Conservation (phyloP, 30 jellyfish, hydroid and myxozoan genomes). For the Hydractinia symbiolongicarpus region DNA sequence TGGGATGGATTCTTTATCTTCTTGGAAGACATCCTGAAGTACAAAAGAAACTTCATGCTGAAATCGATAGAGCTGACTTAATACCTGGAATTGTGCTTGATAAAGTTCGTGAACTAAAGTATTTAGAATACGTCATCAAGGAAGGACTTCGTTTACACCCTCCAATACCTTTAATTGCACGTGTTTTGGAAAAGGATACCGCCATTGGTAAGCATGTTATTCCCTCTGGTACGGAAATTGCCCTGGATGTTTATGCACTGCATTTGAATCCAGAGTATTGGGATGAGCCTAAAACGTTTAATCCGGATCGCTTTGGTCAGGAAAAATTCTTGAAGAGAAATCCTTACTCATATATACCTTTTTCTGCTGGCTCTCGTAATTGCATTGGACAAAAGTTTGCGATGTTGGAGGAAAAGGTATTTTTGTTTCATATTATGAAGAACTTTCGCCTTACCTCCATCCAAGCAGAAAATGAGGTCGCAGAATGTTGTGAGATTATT, state of each 20-base stretch:
- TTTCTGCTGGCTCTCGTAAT: conserved; percentile 97
- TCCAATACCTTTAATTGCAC: conserved; percentile 62
- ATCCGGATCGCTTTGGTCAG: conserved; percentile 76
- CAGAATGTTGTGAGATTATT: background rate
- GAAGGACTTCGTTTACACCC: conserved; percentile 81
- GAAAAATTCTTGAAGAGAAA: conserved; percentile 55
- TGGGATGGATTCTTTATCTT: conserved; percentile 52
- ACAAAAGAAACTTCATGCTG: conserved; percentile 69
- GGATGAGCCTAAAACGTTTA: conserved; percentile 64
- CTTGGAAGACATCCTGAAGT: conserved; percentile 71
- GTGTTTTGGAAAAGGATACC: conserved; percentile 48
- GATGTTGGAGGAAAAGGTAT: conserved; percentile 27
- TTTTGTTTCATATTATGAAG: conserved; percentile 22
- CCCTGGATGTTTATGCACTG: conserved; percentile 36
- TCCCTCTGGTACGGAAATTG: conserved; percentile 60
- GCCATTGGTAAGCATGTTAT: background rate
- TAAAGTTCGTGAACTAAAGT: conserved; percentile 11
- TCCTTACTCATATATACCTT: conserved; percentile 79
- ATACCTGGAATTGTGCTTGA: background rate
- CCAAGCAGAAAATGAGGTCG: background rate
- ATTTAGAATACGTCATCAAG: conserved; percentile 32
- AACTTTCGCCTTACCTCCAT: conserved; percentile 9
- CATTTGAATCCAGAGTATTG: conserved; percentile 77
- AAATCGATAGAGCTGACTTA: conserved; percentile 35
- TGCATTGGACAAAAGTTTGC: conserved; percentile 77